These are phyloP conservation scores for Noctua pronuba DNA, from an alignment of 2,888 invertebrate species.

Conservation along the genomic window DNA sequence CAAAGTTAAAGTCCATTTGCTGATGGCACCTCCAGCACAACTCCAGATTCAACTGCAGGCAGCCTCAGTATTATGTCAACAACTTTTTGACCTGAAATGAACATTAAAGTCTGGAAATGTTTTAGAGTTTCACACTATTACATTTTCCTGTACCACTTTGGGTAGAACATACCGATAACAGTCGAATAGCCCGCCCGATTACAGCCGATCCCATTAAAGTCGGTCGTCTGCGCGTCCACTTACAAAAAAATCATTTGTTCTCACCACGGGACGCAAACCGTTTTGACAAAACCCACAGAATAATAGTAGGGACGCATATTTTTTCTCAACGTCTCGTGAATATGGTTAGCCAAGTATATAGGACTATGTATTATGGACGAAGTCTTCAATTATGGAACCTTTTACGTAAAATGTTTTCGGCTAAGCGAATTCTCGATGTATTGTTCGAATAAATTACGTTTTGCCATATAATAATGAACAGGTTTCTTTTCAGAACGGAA, in stretches of 20 bases:
- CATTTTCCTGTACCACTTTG: too few species aligned
- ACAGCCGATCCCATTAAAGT: background rate
- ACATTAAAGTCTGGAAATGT: too few species aligned
- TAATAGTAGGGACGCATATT: background rate
- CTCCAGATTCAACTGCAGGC: too few species aligned
- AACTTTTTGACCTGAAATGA: too few species aligned
- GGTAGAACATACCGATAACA: background rate
- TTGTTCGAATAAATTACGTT: slow-evolving; percentile 13
- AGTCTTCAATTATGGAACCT: slow-evolving; percentile 16
- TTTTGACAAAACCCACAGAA: slow-evolving; percentile 17
- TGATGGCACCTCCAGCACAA: too few species aligned
- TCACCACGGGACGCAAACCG: slow-evolving; percentile 1
- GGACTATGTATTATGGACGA: slow-evolving; percentile 4
- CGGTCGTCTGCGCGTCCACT: background rate
- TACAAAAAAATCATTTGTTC: slow-evolving; percentile 30
- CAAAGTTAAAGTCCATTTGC: too few species aligned
- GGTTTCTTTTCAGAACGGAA: background rate
- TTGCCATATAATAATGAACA: background rate
- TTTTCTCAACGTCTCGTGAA: slow-evolving; percentile 12
- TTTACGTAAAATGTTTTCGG: slow-evolving; percentile 2
- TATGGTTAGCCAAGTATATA: background rate
- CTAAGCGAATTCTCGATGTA: background rate
- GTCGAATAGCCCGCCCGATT: background rate
- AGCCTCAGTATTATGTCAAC: too few species aligned
- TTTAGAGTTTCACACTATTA: too few species aligned